These are phyloP conservation scores for Ricordea florida DNA, from an alignment of 92 coral and sea anemone species.

Conservation along the genomic window DNA sequence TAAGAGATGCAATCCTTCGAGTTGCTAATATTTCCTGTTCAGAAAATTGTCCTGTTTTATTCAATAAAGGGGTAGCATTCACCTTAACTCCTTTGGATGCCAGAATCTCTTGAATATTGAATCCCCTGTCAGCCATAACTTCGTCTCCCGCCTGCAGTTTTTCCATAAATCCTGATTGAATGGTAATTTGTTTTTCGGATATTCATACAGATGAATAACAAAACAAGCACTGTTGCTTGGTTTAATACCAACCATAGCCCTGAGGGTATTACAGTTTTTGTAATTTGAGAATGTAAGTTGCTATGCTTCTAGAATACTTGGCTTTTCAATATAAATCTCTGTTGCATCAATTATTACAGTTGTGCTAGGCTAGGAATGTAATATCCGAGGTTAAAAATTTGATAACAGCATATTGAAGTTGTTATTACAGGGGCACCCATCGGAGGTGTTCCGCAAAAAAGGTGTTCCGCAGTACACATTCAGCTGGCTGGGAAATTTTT, in stretches of 20 bases:
- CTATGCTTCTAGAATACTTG: constrained; percentile 43
- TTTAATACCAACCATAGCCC: too few species aligned
- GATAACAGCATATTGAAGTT: too few species aligned
- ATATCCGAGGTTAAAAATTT: too few species aligned
- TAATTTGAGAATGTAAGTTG: constrained; percentile 49
- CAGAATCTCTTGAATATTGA: constrained; percentile 51
- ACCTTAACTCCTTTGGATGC: constrained; percentile 60
- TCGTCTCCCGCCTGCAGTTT: constrained; percentile 50
- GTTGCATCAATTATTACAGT: constrained; percentile 60
- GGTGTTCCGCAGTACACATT: too few species aligned
- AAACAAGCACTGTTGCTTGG: constrained; percentile 59
- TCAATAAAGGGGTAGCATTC: constrained; percentile 67
- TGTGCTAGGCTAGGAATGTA: too few species aligned
- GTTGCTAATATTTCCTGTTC: constrained; percentile 53
- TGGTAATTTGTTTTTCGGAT: constrained; percentile 59
- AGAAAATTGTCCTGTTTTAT: constrained; percentile 53
- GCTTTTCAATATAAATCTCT: constrained; percentile 54
- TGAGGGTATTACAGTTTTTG: constrained; percentile 45
- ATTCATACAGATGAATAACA: constrained; percentile 61
- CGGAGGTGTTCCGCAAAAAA: too few species aligned
- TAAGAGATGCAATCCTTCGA: constrained; percentile 43
- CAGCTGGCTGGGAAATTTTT: too few species aligned
- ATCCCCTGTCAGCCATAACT: constrained; percentile 71
- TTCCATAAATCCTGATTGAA: constrained; percentile 44
- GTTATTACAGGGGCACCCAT: too few species aligned